These are phyloP conservation scores for Acanthoscelides obtectus DNA, from an alignment of 2,888 invertebrate genomes.

Conservation along the genomic window DNA sequence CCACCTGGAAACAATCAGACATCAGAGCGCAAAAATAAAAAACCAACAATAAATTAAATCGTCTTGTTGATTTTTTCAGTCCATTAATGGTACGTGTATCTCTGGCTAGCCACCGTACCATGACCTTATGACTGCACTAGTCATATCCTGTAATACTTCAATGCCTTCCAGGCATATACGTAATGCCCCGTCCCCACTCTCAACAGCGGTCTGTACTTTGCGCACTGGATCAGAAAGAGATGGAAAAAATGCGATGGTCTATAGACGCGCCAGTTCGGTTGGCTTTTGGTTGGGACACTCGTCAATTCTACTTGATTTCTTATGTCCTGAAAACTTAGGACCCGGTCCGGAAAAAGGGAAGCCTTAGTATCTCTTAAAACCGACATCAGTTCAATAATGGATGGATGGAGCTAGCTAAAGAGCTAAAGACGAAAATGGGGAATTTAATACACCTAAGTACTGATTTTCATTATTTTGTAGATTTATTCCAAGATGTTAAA, in stretches of 20 bases:
- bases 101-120: conserved; percentile 38
- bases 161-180: conserved; percentile 31
- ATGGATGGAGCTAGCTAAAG: too few relatives aligned
- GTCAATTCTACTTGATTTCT: background rate
- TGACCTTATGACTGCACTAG: conserved; percentile 43
- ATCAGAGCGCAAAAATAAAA: conserved; percentile 4
- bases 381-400: too few relatives aligned
- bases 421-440: too few relatives aligned
- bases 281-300: background rate
- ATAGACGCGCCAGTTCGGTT: background rate
- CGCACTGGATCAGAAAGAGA: background rate
- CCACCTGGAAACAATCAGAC: background rate
- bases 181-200: conserved; percentile 15
- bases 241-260: background rate
- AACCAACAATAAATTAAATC: conserved; percentile 20
- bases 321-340: too few relatives aligned
- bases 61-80: conserved; percentile 32
- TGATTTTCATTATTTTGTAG: too few relatives aligned
- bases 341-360: too few relatives aligned
- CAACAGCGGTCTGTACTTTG: conserved; percentile 1
- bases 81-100: conserved; percentile 37
- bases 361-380: too few relatives aligned
- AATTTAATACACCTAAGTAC: too few relatives aligned
- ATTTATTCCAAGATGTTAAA: too few relatives aligned
- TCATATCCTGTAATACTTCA: conserved; percentile 46